Percentiles rank a stretch among this genome's conserved stretches.
Conservation (phyloP, 2,113 vertebrate species). For the Phaetusa simplex region DNA sequence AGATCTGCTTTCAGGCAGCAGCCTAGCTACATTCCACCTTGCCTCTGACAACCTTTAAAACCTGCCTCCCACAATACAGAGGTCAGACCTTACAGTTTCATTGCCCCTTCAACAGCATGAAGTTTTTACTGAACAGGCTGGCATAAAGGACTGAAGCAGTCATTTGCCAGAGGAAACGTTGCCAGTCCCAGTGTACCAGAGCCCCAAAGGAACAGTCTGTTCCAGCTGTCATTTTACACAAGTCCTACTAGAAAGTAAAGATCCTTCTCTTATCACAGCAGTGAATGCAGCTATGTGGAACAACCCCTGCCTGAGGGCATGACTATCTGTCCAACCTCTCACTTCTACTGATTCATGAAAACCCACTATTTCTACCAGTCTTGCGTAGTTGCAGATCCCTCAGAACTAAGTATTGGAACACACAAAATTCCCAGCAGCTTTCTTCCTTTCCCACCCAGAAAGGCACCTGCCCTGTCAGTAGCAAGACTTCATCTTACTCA, state of each 20-base stretch:
- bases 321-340: not conserved
- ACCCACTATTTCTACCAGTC: not conserved
- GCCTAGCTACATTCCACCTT: constrained; percentile 6
- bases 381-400: not conserved
- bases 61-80: not conserved
- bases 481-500: constrained; percentile 76
- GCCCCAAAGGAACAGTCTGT: not conserved
- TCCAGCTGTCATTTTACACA: constrained; percentile 1
- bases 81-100: not conserved
- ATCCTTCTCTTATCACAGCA: not conserved
- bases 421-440: not conserved
- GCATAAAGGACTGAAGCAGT: not conserved
- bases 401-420: not conserved
- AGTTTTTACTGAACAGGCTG: not conserved
- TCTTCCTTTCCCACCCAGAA: not conserved
- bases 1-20: constrained; percentile 8
- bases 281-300: not conserved
- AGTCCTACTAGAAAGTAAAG: not conserved
- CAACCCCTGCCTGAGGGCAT: not conserved
- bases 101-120: not conserved
- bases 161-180: not conserved
- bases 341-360: not conserved
- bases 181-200: not conserved
- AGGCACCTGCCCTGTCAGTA: not conserved
- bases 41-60: not conserved